Conservation (phyloP, 2,113 vertebrate genomes). For the Peromyscus californicus region DNA sequence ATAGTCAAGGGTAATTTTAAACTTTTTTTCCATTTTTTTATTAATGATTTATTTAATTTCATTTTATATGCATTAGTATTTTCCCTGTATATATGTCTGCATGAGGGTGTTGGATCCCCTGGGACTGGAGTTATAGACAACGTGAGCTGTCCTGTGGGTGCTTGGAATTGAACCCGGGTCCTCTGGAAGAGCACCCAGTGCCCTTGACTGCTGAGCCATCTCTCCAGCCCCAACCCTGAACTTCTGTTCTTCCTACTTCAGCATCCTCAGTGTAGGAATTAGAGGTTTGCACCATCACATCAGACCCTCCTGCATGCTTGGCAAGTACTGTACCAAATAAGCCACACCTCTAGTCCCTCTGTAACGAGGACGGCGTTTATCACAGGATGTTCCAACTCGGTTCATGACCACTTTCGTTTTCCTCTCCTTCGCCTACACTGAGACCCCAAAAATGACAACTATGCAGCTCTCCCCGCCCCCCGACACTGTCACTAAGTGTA, state of each 20-base stretch:
- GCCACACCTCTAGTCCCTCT: not conserved
- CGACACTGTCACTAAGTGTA: not conserved
- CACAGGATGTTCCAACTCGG: not conserved
- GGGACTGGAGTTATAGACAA: not conserved
- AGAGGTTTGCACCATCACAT: not conserved
- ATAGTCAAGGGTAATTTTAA: not conserved
- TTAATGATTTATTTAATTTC: not conserved
- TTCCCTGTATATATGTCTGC: not conserved
- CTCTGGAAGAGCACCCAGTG: not conserved
- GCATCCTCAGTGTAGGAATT: not conserved
- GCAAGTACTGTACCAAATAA: not conserved
- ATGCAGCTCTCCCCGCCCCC: not conserved
- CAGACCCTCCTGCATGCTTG: not conserved
- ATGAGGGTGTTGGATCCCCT: not conserved
- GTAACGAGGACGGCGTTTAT: not conserved
- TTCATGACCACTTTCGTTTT: not conserved
- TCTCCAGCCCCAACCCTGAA: not conserved
- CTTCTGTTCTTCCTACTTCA: no score
- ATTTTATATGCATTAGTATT: not conserved
- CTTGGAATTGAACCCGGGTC: not conserved
- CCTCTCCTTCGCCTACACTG: not conserved
- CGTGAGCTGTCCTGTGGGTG: not conserved
- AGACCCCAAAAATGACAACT: slow-evolving; percentile 1
- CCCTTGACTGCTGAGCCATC: not conserved
- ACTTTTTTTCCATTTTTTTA: not conserved